phyloP scores from a whole-genome alignment of 2,888 invertebrate genomes.

The Brassicogethes aeneus region DNA sequence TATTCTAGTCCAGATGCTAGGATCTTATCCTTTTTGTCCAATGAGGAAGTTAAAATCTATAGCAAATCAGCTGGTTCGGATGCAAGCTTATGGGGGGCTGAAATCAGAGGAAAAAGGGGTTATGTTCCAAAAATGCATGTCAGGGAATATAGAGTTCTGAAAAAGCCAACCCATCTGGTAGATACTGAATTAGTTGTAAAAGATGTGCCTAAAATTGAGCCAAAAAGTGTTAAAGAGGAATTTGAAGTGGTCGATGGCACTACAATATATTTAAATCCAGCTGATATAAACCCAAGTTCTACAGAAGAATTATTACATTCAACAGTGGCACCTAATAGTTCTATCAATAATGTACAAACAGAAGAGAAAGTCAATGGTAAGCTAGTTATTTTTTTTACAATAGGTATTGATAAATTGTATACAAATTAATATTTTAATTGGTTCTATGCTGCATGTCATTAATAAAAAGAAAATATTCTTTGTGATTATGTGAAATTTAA shows the following conservation, averaged over 20 bases:
- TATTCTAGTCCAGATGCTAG: slow-evolving; percentile 49
- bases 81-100: slow-evolving; percentile 57
- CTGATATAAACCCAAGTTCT: slow-evolving; percentile 16
- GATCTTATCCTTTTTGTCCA: slow-evolving; percentile 52
- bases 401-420: no score
- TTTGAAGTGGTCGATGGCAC: slow-evolving; percentile 59
- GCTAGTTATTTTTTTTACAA: no score
- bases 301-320: slow-evolving; percentile 16
- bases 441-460: no score
- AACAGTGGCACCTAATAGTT: no score
- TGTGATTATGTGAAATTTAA: no score
- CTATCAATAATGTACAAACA: no score
- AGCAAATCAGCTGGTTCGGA: slow-evolving; percentile 63
- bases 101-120: slow-evolving; percentile 58
- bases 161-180: slow-evolving; percentile 37
- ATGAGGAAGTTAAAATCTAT: slow-evolving; percentile 50
- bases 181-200: slow-evolving; percentile 37
- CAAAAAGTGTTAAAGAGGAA: slow-evolving; percentile 26
- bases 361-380: no score
- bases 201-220: slow-evolving; percentile 20
- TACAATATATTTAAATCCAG: slow-evolving; percentile 41
- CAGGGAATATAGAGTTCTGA: slow-evolving; percentile 49
- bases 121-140: slow-evolving; percentile 54
- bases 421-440: no score
- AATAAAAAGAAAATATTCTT: no score